Base-by-base conservation (phyloP, 2,113 vertebrate species). In the Bothrops jararaca region DNA sequence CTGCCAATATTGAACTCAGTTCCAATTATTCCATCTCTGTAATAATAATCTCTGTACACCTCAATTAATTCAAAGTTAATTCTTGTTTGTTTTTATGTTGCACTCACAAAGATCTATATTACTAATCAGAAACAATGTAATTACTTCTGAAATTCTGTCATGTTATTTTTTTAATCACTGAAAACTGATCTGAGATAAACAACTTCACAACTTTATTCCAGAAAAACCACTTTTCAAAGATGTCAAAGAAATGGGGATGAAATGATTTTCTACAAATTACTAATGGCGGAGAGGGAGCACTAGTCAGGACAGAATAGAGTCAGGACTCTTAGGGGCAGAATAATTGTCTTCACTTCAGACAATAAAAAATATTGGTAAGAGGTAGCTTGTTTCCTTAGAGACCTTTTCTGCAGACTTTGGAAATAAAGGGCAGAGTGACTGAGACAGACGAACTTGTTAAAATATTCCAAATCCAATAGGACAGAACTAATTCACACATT, bases 191-290 rank as follows among this genome's bases (percentile, higher is more conserved):
- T 69, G 80, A 23, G 34, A 34, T 2, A 26, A 93, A 26, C 91
- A 53, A 52, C 42, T 92, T 93, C 58, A 52, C 6, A 86, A 52
- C 53, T 85, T 45, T 91, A 11, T 94, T 95, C 93, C 91, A 92
- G 69, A 92, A 93, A n/a, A 88, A 86, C 90, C 52, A 90, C 5
- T 86, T 96, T 96, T 95, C 93, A 96, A 92, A 93, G 85, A 89
- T 56, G 23, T 89, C 6, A 94, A 29, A 5, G 64, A 94, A 94
- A 92, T 91, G 93, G 9, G 48, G 94, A 95, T 85, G 93, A 92
- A 0, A 87, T 34, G 53, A 86, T 80, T 92, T 89, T 80, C 89
- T 94, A 23, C 23, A 96, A 95, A 96, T 94, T 95, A 94, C 60
- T 92, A 93, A 86, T 57, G 92, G 92, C 89, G 0, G 39, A 93